phyloP scores from a whole-genome alignment of 1,140 invertebrate species.

The Branchinecta lynchi region DNA sequence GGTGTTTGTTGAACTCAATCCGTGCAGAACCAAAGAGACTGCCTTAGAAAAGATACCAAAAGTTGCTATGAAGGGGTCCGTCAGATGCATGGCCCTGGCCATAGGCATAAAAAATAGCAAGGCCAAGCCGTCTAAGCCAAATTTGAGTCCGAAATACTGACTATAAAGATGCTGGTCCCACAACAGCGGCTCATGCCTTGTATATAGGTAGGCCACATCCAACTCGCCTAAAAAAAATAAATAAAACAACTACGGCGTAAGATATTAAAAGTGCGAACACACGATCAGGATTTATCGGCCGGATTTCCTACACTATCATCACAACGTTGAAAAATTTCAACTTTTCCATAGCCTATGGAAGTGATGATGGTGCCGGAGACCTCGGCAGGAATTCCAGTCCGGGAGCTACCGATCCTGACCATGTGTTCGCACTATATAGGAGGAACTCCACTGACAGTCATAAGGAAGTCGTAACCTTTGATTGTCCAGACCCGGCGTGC shows the following conservation, averaged over 20 bases:
- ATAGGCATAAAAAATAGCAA: constrained; percentile 30
- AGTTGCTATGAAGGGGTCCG: constrained; percentile 29
- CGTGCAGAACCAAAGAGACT: constrained; percentile 29
- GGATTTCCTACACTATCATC: no score
- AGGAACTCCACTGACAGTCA: no score
- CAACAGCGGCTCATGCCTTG: constrained; percentile 27
- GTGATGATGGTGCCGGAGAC: no score
- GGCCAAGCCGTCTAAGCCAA: constrained; percentile 29
- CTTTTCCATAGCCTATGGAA: no score
- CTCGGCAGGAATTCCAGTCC: no score
- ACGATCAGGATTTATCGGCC: no score
- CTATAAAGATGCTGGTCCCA: constrained; percentile 32
- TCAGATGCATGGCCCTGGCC: constrained; percentile 22
- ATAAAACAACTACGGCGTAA: neutral
- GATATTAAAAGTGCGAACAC: no score
- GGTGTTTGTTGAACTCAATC: constrained; percentile 27
- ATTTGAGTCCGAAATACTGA: constrained; percentile 32
- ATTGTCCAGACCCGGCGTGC: no score
- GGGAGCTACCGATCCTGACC: no score
- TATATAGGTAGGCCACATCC: constrained; percentile 31
- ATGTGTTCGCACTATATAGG: no score
- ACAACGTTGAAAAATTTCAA: no score
- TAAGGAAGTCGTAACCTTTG: no score
- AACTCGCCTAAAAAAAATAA: constrained; percentile 29
- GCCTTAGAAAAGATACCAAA: constrained; percentile 32